Conservation (phyloP, 2,797 vertebrate genomes). For the Mormyrops boulengeri region DNA sequence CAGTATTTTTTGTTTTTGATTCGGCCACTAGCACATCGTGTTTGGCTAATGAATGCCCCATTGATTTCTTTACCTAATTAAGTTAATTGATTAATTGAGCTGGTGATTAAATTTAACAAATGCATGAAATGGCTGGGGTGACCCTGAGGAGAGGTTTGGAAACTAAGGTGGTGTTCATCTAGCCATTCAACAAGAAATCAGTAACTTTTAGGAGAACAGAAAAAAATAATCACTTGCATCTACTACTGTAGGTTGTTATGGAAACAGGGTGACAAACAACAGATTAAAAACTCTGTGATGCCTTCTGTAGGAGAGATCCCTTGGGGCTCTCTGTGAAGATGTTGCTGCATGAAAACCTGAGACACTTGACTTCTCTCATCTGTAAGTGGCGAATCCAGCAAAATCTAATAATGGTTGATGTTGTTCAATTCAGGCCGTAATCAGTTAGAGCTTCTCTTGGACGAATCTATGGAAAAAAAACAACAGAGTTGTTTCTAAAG, state of each 20-base stretch:
- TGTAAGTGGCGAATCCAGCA: slow-evolving; percentile 47
- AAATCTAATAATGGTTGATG: slow-evolving; percentile 69
- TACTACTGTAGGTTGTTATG: not conserved
- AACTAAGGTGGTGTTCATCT: not conserved
- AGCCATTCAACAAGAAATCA: not conserved
- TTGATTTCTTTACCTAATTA: not conserved
- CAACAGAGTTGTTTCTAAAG: slow-evolving; percentile 38
- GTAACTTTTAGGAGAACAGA: not conserved
- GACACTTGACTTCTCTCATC: slow-evolving; percentile 33
- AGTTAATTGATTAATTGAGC: not conserved
- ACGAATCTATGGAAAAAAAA: slow-evolving; percentile 56
- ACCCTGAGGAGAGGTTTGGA: not conserved
- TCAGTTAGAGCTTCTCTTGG: slow-evolving; percentile 71
- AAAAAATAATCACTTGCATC: not conserved
- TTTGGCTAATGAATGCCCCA: not conserved
- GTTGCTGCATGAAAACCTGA: not conserved
- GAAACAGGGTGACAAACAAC: not conserved
- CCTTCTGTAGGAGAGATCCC: not conserved
- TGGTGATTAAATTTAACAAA: not conserved
- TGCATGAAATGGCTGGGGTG: not conserved
- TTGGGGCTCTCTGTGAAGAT: not conserved
- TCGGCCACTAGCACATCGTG: not conserved
- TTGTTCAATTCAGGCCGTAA: slow-evolving; percentile 49
- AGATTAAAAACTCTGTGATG: not conserved
- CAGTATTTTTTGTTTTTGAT: not conserved